Evolutionary conservation across 2,113 vertebrate species (phyloP), one percentile per base, ranked within the genome.

Genomic region (Aramus guarauna): DNA sequence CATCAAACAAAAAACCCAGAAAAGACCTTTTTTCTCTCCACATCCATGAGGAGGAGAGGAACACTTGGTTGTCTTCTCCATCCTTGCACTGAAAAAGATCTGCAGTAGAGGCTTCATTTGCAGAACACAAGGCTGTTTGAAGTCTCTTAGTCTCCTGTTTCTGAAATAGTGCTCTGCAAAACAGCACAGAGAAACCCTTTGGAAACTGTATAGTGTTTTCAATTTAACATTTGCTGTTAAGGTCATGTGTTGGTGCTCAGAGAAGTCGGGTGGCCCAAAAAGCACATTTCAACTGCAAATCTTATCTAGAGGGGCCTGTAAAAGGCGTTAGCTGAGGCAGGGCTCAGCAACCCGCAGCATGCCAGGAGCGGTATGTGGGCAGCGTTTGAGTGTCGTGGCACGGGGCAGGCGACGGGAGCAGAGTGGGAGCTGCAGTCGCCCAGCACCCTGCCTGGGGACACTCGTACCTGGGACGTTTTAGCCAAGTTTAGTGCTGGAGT

Each of bases 381-480:
- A 85, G 50, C 3, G 0, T 4, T 22, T 3, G 43, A 24, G 73
- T 30, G 62, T 17, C 27, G 2, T 2, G 23, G 36, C 13, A 11
- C 2, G 0, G 41, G 34, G 76, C 76, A 39, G 58, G 47, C 1
- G 5, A 9, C 10, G 67, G 62, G 64, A 78, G 39, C 1, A 4
- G 6, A 15, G 29, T 7, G 29, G 69, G 43, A 77, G 59, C 43
- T 29, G 26, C 4, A 1, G 16, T 39, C 18, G 10, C 43, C 43
- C 77, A 0, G 0, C 10, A 12, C 18, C 16, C 43, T 78, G 59
- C 26, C 23, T 1, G 0, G 34, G 20, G 18, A 32, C 9, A 4
- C 16, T 11, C 11, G 6, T 3, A 11, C 1, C 0, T 13, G 36
- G 58, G 30, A 4, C 17, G 2, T 8, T 21, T 53, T 41, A 18